phyloP scores from a whole-genome alignment of 2,888 invertebrate genomes.

The Troides helena region DNA sequence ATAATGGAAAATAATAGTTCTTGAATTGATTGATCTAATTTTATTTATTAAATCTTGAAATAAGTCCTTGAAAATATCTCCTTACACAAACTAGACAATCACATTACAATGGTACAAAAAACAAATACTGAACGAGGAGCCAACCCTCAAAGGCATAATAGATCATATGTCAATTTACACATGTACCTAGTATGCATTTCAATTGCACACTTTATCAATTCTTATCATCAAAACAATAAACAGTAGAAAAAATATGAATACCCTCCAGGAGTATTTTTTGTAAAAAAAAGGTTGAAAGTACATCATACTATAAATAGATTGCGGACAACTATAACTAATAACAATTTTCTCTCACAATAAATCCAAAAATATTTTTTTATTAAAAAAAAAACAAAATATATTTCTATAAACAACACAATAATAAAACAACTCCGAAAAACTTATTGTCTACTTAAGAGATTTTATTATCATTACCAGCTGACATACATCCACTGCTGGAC shows the following conservation, averaged over 20 bases:
- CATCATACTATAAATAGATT: too few species aligned
- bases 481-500: too few species aligned
- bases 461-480: not conserved
- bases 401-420: conserved; percentile 5
- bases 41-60: conserved; percentile 65
- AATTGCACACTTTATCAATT: too few species aligned
- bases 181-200: too few species aligned
- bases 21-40: conserved; percentile 60
- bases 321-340: too few species aligned
- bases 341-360: too few species aligned
- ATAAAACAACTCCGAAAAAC: not conserved
- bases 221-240: too few species aligned
- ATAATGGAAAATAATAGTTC: conserved; percentile 31
- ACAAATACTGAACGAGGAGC: conserved; percentile 53
- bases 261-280: too few species aligned
- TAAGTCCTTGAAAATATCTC: conserved; percentile 75
- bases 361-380: not conserved
- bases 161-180: too few species aligned
- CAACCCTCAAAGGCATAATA: too few species aligned
- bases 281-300: too few species aligned
- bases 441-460: conserved; percentile 15
- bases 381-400: conserved; percentile 8
- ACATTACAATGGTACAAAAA: conserved; percentile 64
- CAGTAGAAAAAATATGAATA: too few species aligned
- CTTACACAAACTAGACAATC: conserved; percentile 74